Evolutionary conservation across 2,113 vertebrate species (phyloP), one percentile per base, ranked within the genome.

Genomic region (Pholis gunnellus): DNA sequence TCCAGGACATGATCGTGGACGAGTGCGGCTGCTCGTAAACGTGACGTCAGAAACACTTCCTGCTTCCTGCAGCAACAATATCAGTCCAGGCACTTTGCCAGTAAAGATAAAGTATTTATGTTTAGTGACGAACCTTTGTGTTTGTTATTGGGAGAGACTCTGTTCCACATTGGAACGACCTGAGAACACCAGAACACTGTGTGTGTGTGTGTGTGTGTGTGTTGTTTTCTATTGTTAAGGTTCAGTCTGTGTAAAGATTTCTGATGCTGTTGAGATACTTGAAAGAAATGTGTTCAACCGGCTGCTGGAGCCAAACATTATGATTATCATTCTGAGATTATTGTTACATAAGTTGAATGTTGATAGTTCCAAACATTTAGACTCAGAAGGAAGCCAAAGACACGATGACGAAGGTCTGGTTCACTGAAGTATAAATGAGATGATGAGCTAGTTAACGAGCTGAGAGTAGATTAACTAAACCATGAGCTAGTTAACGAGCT

Each of bases 1-100:
- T 99, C 79, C 97, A 97, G 92, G 97, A 99, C 87, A 99, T 99
- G 98, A 97, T 99, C 0, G 98, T 99, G 90, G 98, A 99, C 54
- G 98, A 99, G 92, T 99, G 98, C 10, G 97, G 97, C 46, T 99
- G 98, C 87, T 99, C 97, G 0, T 99, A 97, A 95, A 22, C 20
- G 14, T 3, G 11, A 79, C 20, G 0, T n/a, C 5, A 54, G 27
- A 78, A 72, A 77, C 31, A 42, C 27, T 68, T 34, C 27, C 25
- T 66, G 67, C 46, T 54, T 44, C 22, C 42, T 50, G 36, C 25
- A 63, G 31, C 52, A 46, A 60, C 11, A 36, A 59, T 18, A 69
- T 61, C 31, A 13, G 13, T 22, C 66, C 38, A 69, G 60, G 65
- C 48, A 38, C 54, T 64, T 69, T 88, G 87, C 78, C 81, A 65